phyloP scores from a whole-genome alignment of 1,140 invertebrate species.

The Notospermus geniculatus region DNA sequence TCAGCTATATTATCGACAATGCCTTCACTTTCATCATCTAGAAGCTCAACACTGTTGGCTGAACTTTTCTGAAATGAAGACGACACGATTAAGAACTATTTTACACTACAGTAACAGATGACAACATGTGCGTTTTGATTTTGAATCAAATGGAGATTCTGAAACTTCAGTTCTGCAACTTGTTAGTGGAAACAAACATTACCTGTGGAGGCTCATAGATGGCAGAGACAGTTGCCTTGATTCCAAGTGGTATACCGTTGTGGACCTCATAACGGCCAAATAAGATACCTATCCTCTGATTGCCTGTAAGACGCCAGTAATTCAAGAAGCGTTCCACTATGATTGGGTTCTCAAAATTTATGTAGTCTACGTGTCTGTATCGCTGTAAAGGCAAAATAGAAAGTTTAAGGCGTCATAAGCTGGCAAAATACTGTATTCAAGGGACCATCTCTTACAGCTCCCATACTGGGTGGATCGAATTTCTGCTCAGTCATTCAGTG shows the following conservation, averaged over 20 bases:
- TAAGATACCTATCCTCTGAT: conserved; percentile 90
- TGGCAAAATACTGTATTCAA: too few relatives aligned
- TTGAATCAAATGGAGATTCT: too few relatives aligned
- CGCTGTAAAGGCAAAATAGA: conserved; percentile 59
- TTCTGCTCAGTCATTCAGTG: too few relatives aligned
- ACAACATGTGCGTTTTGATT: too few relatives aligned
- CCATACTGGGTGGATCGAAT: too few relatives aligned
- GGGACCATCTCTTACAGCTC: too few relatives aligned
- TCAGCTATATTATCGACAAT: conserved; percentile 77
- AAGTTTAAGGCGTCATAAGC: too few relatives aligned
- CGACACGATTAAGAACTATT: too few relatives aligned
- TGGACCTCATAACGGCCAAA: conserved; percentile 92
- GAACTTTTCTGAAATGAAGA: conserved; percentile 46
- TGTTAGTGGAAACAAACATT: conserved; percentile 11
- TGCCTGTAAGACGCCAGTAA: conserved; percentile 92
- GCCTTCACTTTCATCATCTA: conserved; percentile 69
- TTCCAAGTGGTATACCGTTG: conserved; percentile 90
- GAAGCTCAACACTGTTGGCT: conserved; percentile 57
- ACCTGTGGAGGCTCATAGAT: conserved; percentile 98
- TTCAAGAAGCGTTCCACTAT: conserved; percentile 94
- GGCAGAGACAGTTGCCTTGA: conserved; percentile 86
- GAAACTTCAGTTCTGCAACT: too few relatives aligned
- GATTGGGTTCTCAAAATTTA: conserved; percentile 93
- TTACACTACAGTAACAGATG: too few relatives aligned
- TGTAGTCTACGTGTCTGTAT: conserved; percentile 97